Percentiles rank a stretch among this genome's conserved stretches.
Evolutionary conservation across 2,797 vertebrate genomes (phyloP).

Genomic region (Enoplosus armatus): DNA sequence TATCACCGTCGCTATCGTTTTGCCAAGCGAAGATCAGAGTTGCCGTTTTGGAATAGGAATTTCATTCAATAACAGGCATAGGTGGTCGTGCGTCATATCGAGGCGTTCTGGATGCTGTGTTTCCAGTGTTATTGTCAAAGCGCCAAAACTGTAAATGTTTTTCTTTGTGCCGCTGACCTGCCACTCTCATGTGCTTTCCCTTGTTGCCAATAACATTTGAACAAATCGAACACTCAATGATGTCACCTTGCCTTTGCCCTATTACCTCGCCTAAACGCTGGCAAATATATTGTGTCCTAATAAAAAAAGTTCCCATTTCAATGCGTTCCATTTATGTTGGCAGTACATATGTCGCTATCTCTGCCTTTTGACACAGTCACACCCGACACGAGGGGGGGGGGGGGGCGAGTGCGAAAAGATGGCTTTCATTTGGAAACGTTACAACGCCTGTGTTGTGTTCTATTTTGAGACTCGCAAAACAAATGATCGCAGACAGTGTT

Average conservation of each 20-base stretch:
- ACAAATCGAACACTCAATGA: conserved; percentile 3
- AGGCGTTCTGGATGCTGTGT: neutral
- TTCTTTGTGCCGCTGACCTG: neutral
- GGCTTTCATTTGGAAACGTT: conserved; percentile 34
- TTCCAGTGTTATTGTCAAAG: neutral
- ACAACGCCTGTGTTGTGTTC: neutral
- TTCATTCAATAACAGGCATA: neutral
- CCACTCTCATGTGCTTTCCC: neutral
- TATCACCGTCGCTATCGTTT: conserved; percentile 2
- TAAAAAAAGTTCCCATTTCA: conserved; percentile 25
- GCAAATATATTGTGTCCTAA: neutral
- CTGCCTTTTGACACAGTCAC: conserved; percentile 2
- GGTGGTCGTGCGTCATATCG: neutral
- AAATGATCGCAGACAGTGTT: neutral
- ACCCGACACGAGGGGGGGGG: neutral
- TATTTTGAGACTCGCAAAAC: conserved; percentile 1
- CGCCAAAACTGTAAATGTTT: neutral
- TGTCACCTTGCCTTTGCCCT: neutral
- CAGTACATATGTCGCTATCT: conserved; percentile 7
- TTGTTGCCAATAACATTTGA: conserved; percentile 6
- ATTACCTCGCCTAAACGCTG: conserved; percentile 1
- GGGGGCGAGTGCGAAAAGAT: neutral
- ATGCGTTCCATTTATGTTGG: neutral
- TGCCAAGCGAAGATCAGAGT: neutral
- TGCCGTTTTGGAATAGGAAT: neutral